These are phyloP conservation scores for Hycleus phaleratus DNA, from an alignment of 1,140 invertebrate species.

Conservation along the genomic window DNA sequence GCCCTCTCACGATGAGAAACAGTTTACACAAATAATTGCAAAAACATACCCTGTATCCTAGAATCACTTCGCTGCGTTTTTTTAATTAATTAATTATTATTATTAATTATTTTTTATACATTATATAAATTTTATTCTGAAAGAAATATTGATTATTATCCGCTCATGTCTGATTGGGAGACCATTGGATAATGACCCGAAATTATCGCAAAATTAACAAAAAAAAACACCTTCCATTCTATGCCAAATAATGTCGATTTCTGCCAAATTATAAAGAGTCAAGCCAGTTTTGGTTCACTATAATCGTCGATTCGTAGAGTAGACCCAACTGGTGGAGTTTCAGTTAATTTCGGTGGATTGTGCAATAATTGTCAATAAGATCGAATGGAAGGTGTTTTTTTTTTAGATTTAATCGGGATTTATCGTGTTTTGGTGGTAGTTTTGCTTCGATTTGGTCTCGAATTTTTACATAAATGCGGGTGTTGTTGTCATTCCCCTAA, in stretches of 20 bases:
- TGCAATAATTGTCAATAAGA: background rate
- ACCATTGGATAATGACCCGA: conserved; percentile 9
- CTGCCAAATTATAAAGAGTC: too few relatives aligned
- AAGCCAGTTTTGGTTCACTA: too few relatives aligned
- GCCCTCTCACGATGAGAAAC: conserved; percentile 46
- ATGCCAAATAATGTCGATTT: too few relatives aligned
- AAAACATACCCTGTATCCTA: conserved; percentile 65
- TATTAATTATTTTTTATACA: too few relatives aligned
- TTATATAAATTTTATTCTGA: conserved; percentile 4
- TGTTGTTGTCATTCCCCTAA: conserved; percentile 21
- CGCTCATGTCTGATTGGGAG: conserved; percentile 36
- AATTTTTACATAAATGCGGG: conserved; percentile 10
- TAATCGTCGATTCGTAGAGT: too few relatives aligned
- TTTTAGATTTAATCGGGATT: background rate
- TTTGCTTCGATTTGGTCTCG: background rate
- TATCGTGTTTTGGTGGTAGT: background rate
- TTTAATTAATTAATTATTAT: background rate
- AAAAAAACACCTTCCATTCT: too few relatives aligned
- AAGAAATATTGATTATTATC: conserved; percentile 31
- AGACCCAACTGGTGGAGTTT: too few relatives aligned
- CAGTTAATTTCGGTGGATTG: too few relatives aligned
- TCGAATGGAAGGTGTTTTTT: too few relatives aligned
- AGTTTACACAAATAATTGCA: conserved; percentile 62
- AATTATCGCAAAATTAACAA: background rate
- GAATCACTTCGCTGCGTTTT: conserved; percentile 56